Evolutionary conservation across 2,797 vertebrate genomes (phyloP).

Genomic region (Gymnoscopelus braueri): DNA sequence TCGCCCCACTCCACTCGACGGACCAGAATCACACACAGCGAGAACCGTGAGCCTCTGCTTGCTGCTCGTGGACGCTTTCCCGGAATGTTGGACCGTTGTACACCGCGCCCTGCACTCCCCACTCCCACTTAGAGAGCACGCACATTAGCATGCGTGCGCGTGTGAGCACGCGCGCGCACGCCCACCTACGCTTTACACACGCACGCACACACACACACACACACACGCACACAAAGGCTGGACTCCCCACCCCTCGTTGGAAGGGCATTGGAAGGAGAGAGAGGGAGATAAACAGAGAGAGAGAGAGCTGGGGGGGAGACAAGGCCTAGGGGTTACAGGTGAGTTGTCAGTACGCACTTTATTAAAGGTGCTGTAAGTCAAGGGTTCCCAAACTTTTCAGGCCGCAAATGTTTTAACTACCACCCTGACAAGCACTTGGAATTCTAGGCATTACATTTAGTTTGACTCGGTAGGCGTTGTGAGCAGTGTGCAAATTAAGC

Average conservation of each 20-base stretch:
- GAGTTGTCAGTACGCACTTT: constrained; percentile 38
- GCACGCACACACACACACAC: constrained; percentile 36
- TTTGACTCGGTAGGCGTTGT: too few species aligned
- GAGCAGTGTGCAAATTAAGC: too few species aligned
- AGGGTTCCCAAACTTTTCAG: too few species aligned
- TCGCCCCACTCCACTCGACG: constrained; percentile 69
- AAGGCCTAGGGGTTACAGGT: constrained; percentile 49
- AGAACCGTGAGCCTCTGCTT: constrained; percentile 62
- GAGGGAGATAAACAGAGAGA: constrained; percentile 25
- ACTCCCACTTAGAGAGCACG: constrained; percentile 71
- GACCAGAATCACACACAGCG: constrained; percentile 65
- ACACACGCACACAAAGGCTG: constrained; percentile 10
- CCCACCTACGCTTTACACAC: not conserved
- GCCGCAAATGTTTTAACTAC: too few species aligned
- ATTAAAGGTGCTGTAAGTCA: constrained; percentile 37
- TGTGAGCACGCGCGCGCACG: not conserved
- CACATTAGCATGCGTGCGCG: constrained; percentile 3
- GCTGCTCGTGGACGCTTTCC: constrained; percentile 70
- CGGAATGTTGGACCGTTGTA: constrained; percentile 77
- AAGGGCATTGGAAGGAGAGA: not conserved
- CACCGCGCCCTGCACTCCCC: constrained; percentile 77
- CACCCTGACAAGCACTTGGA: too few species aligned
- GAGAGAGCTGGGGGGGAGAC: constrained; percentile 9
- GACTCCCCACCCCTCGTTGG: not conserved
- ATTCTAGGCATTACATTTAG: too few species aligned